Percentiles rank a stretch among this genome's conserved stretches.
Conservation (phyloP, 2,113 vertebrate species). For the Ploceus nigricollis region DNA sequence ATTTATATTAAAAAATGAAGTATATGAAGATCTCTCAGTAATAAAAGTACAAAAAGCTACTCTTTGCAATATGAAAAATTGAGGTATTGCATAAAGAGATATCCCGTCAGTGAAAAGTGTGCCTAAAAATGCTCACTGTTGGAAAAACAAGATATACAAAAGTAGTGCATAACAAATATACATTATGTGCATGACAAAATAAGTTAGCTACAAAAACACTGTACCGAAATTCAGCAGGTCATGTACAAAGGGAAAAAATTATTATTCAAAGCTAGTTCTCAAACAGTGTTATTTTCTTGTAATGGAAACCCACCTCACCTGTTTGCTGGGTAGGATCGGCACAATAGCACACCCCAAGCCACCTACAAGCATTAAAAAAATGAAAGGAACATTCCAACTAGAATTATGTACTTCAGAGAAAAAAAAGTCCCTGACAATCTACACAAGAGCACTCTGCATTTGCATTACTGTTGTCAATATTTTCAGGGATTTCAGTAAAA, state of each 20-base stretch:
- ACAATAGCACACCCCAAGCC: conserved; percentile 94
- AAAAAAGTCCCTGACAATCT: conserved; percentile 94
- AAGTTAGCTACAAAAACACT: conserved; percentile 99
- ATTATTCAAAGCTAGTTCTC: conserved; percentile 98
- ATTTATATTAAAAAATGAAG: conserved; percentile 99
- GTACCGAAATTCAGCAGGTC: conserved; percentile 99
- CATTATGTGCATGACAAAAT: conserved; percentile 99
- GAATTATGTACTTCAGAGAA: conserved; percentile 77
- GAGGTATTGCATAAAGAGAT: conserved; percentile 99
- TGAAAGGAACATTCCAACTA: conserved; percentile 76
- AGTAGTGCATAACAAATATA: conserved; percentile 99
- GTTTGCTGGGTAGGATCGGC: conserved; percentile 93
- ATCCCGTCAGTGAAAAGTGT: conserved; percentile 99
- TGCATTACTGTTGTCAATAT: conserved; percentile 73
- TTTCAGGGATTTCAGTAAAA: conserved; percentile 77
- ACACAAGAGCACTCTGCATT: conserved; percentile 87
- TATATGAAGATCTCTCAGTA: conserved; percentile 99
- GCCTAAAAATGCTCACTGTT: conserved; percentile 99
- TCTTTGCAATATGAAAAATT: conserved; percentile 99
- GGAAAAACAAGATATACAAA: conserved; percentile 99
- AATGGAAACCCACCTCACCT: conserved; percentile 92
- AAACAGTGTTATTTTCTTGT: conserved; percentile 98
- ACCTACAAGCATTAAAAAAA: conserved; percentile 81
- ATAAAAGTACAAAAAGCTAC: conserved; percentile 99
- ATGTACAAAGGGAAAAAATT: conserved; percentile 98